Base-by-base conservation (phyloP, 2,888 invertebrate species). In the Polydrusus cervinus region DNA sequence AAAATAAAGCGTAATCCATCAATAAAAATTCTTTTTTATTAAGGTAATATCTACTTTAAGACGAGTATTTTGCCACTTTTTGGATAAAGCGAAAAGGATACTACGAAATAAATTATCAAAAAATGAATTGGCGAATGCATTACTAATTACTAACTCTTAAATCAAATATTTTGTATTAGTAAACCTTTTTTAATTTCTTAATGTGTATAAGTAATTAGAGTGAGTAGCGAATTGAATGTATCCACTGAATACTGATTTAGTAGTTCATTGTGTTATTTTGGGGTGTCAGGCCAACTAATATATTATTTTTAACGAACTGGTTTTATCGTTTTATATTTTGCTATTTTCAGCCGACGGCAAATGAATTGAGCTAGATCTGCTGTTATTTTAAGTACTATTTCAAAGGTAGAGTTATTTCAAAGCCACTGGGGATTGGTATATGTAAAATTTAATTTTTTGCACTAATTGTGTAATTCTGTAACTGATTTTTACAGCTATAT, bases 301-400 rank as follows among this genome's bases (percentile, higher is more conserved):
- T 14, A 55, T 34, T 40, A 16, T 55, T 34, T 25, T 13, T 13
- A 60, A 40, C 3, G 30, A 60, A 18, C 10, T 34, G 14, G 10
- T 51, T 0, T 34, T 34, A 34, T 13, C 18, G 11, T 10, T n/a
- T 60, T 38, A 38, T 38, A 38, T 60, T 60, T 60, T 38, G 34
- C 34, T 38, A 38, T 40, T 69, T 68, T 57, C 68, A 68, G 68
- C 38, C 20, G 68, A 57, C 43, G 43, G 45, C 57, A 68, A 13
- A 57, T 57, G 25, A 25, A 68, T 20, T 49, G 34, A 53, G 10
- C 53, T 53, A 43, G 25, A 43, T 47, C 43, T 43, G 45, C 60
- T 57, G 47, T 25, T 16, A 40, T 66, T 34, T 34, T 16, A 60
- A 60, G 16, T 60, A 38, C 38, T 60, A 7, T 38, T 60, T 38